phyloP scores from a whole-genome alignment of 2,797 vertebrate species.

The Sylvia borin region DNA sequence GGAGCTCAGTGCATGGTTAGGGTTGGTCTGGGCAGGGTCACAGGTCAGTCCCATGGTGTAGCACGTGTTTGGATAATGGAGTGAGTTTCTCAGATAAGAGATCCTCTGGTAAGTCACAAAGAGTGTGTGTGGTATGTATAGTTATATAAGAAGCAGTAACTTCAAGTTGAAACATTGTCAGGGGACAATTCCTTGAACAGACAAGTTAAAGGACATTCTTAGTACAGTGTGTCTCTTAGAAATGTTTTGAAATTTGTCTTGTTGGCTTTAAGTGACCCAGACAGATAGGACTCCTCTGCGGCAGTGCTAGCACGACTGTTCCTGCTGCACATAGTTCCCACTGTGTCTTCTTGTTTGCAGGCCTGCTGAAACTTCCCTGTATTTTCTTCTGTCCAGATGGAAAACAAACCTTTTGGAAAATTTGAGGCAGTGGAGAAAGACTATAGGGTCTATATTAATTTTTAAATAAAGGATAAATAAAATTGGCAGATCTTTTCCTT shows the following conservation, averaged over 20 bases:
- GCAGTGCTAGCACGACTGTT: not conserved
- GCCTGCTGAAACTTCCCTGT: not conserved
- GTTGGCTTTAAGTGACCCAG: not conserved
- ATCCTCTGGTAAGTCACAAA: not conserved
- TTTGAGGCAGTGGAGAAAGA: not conserved
- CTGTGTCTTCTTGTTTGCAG: not conserved
- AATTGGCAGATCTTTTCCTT: not conserved
- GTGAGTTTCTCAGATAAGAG: not conserved
- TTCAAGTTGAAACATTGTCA: not conserved
- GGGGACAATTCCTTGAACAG: not conserved
- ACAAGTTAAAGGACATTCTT: not conserved
- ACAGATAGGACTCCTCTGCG: fast-evolving
- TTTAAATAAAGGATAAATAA: not conserved
- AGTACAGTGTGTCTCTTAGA: not conserved
- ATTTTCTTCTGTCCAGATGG: not conserved
- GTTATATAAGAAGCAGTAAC: not conserved
- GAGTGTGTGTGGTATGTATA: not conserved
- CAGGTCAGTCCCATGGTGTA: constrained; percentile 53
- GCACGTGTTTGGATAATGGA: constrained; percentile 32
- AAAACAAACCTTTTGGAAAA: not conserved
- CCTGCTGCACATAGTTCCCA: not conserved
- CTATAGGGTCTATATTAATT: not conserved
- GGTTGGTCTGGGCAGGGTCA: constrained; percentile 33
- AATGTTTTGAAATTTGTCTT: not conserved
- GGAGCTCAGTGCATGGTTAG: not conserved